Evolutionary conservation across 2,888 invertebrate species (phyloP).

Genomic region (Rhingia campestris): DNA sequence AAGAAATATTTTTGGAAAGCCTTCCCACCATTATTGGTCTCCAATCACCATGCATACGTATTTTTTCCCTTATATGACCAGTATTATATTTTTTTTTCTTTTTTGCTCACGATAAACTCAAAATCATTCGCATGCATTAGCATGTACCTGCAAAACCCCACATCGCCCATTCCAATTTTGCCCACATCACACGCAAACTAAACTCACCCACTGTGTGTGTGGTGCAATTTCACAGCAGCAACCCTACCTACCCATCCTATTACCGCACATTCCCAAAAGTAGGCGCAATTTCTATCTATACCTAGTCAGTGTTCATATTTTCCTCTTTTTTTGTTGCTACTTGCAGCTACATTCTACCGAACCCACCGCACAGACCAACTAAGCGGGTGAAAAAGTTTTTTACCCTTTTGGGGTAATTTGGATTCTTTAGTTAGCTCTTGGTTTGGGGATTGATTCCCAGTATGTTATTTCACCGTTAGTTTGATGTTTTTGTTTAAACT

Average conservation of each 20-base stretch:
- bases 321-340: conserved; percentile 1
- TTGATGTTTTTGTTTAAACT: conserved; percentile 64
- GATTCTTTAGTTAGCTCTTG: conserved; percentile 58
- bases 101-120: conserved; percentile 54
- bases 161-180: conserved; percentile 58
- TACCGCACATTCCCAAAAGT: conserved; percentile 35
- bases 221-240: conserved; percentile 21
- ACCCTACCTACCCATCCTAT: neutral
- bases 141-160: conserved; percentile 62
- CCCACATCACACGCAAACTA: conserved; percentile 59
- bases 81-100: conserved; percentile 25
- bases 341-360: neutral
- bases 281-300: conserved; percentile 66
- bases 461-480: conserved; percentile 68
- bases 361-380: conserved; percentile 14
- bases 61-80: conserved; percentile 29
- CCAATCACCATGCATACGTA: conserved; percentile 50
- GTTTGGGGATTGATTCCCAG: conserved; percentile 67
- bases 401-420: conserved; percentile 67
- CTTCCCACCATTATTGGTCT: conserved; percentile 31
- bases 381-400: conserved; percentile 51
- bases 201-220: conserved; percentile 72
- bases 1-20: conserved; percentile 1
- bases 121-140: conserved; percentile 69
- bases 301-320: conserved; percentile 25